Percentiles rank a stretch among this genome's conserved stretches.
phyloP scores from a whole-genome alignment of 2,113 vertebrate species.

The Leptobrachium ailaonicum region DNA sequence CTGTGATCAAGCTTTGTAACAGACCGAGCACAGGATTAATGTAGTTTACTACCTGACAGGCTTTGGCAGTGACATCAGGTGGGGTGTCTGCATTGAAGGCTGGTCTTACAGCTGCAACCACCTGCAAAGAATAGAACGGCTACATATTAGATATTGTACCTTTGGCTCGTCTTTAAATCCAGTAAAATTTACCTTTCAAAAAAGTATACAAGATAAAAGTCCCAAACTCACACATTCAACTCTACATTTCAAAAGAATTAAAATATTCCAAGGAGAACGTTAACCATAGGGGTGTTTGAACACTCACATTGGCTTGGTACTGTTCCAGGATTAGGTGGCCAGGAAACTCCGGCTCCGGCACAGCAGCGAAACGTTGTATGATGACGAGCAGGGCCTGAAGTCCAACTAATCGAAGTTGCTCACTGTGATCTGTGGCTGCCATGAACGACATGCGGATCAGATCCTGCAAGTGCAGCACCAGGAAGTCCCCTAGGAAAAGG shows the following conservation, averaged over 20 bases:
- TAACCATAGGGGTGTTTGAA: neutral
- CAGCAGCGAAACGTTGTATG: slow-evolving; percentile 79
- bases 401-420: slow-evolving; percentile 84
- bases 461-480: slow-evolving; percentile 88
- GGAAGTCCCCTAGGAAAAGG: slow-evolving; percentile 75
- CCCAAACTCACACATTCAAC: no score
- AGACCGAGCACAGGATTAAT: neutral
- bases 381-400: slow-evolving; percentile 81
- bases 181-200: no score
- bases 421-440: slow-evolving; percentile 91
- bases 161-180: no score
- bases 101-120: slow-evolving; percentile 91
- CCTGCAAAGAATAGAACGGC: slow-evolving; percentile 62
- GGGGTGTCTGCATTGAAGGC: slow-evolving; percentile 86
- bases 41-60: slow-evolving; percentile 80
- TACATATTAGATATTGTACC: no score
- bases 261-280: no score
- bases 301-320: slow-evolving; percentile 92
- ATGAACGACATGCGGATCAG: slow-evolving; percentile 96
- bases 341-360: slow-evolving; percentile 91
- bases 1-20: neutral
- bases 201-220: no score
- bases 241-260: no score
- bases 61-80: slow-evolving; percentile 88
- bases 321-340: slow-evolving; percentile 93